Base-by-base conservation (phyloP, 2,113 vertebrate species). In the Trichomycterus rosablanca region DNA sequence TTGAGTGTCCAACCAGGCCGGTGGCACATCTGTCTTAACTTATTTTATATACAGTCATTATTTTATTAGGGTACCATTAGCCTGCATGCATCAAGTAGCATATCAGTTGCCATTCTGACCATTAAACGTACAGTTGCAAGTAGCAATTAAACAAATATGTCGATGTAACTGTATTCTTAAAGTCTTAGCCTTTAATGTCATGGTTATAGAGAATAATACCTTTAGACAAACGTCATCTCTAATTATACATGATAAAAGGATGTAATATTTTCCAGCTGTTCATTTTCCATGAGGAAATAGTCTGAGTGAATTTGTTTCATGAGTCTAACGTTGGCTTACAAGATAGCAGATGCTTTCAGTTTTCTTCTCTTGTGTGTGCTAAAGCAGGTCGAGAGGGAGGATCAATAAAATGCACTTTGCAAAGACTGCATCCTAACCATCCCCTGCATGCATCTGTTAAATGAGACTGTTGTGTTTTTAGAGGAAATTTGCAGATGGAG, bases 371-470 rank as follows among this genome's bases (percentile, higher is more conserved):
- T 10, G 8, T 55, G 39, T 53, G 51, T 39, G 28, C 18, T 30
- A 10, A 67, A 22, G 30, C 32, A 12, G 26, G 28, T 30, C 16
- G 44, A 23, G 12, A 60, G 20, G 14, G 48, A 43, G n/a, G 16
- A 14, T 15, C 20, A 59, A 57, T 37, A 45, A 67, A 53, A 35
- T 4, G 19, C 49, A 45, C 37, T 48, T 54, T 10, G 12, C 5
- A 61, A 18, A 19, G 10, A 3, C 10, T 20, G 26, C 37, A 53
- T 46, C 48, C 56, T 53, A 20, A 22, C 32, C 45, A 23, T 11
- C 45, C 20, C 18, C 26, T 7, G 20, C 6, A 18, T 7, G 11
- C 57, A 55, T 61, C 66, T 68, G 66, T 54, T 60, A 54, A 61
- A 68, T 30, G 3, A 7, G 26, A 30, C 3, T 7, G 26, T 18